Percentiles rank a stretch among this genome's conserved stretches.
Conservation (phyloP, 1,140 invertebrate species). For the Leptinotarsa lineolata region DNA sequence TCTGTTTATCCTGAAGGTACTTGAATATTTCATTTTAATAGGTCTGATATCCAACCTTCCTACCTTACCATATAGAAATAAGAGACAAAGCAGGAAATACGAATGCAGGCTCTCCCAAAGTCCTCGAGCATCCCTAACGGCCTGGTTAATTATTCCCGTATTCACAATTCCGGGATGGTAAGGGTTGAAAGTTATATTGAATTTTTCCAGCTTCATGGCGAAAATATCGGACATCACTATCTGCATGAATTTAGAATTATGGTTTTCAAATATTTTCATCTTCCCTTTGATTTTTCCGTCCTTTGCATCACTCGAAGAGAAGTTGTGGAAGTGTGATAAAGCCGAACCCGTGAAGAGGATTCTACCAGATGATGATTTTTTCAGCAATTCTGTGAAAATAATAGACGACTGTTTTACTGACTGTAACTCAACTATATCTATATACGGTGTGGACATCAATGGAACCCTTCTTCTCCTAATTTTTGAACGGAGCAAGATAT, state of each 20-base stretch:
- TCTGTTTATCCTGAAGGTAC: too few species aligned
- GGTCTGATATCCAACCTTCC: too few species aligned
- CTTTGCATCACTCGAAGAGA: background rate
- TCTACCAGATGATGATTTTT: slow-evolving; percentile 13
- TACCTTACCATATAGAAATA: too few species aligned
- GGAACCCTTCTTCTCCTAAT: too few species aligned
- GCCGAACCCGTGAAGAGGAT: slow-evolving; percentile 19
- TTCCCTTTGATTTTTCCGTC: background rate
- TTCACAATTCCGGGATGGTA: slow-evolving; percentile 8
- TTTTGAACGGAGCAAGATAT: too few species aligned
- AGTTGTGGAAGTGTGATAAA: slow-evolving; percentile 5
- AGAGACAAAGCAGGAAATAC: too few species aligned
- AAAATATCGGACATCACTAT: slow-evolving; percentile 8
- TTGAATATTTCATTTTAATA: too few species aligned
- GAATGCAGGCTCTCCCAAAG: too few species aligned
- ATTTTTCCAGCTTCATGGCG: background rate
- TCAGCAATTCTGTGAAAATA: slow-evolving; percentile 17
- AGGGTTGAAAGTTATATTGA: background rate
- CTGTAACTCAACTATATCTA: too few species aligned
- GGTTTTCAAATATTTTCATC: background rate
- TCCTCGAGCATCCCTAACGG: too few species aligned
- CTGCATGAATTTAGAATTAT: background rate
- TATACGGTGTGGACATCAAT: too few species aligned
- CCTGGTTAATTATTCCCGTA: background rate
- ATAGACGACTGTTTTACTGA: background rate